A percentile compares a stretch with the other conserved stretches of the same genome.
Conservation (phyloP, 2,113 vertebrate species). For the Megaptera novaeangliae region DNA sequence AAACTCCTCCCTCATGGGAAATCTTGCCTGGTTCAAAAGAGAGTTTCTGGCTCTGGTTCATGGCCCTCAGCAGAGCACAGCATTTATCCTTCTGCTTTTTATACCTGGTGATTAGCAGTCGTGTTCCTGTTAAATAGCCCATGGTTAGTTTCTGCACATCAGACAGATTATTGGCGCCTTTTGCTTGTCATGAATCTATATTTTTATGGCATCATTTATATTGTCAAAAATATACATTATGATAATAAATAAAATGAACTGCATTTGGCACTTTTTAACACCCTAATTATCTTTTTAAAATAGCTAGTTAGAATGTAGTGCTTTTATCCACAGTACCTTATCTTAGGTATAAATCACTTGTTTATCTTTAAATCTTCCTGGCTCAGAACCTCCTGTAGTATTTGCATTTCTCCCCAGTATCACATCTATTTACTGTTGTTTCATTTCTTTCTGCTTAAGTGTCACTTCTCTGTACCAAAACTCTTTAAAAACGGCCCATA, state of each 20-base stretch:
- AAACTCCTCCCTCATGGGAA: not conserved
- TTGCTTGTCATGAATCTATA: not conserved
- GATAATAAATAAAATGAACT: not conserved
- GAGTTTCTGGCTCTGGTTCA: not conserved
- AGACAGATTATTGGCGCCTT: not conserved
- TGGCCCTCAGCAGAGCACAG: not conserved
- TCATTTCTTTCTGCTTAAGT: not conserved
- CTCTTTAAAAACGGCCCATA: not conserved
- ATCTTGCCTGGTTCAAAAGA: not conserved
- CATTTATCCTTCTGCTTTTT: not conserved
- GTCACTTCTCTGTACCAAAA: not conserved
- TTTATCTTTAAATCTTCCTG: not conserved
- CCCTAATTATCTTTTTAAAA: not conserved
- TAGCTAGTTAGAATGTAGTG: not conserved
- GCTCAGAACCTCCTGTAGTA: not conserved
- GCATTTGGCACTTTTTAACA: constrained; percentile 3
- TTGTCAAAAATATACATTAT: constrained; percentile 28
- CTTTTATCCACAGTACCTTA: not conserved
- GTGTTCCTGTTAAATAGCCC: not conserved
- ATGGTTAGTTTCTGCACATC: not conserved
- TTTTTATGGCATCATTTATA: constrained; percentile 10
- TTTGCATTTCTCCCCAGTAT: not conserved
- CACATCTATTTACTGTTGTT: not conserved
- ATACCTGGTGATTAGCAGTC: not conserved
- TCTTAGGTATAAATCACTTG: not conserved